Evolutionary conservation across 2,888 invertebrate species (phyloP).

Genomic region (Plebejus argus): DNA sequence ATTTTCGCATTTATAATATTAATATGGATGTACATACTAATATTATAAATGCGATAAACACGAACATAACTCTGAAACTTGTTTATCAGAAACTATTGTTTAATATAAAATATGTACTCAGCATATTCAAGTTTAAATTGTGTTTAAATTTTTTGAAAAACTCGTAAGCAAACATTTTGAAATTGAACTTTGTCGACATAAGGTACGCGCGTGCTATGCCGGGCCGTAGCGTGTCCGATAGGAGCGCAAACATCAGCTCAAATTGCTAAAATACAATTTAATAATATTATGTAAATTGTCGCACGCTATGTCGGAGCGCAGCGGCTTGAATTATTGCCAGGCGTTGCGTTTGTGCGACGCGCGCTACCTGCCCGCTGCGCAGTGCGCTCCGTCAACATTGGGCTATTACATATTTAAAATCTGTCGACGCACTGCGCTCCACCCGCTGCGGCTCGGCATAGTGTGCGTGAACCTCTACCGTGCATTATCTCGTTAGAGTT

Average conservation of each 20-base stretch:
- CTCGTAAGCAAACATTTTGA: slow-evolving; percentile 18
- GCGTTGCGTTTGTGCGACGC: too few species aligned
- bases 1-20: too few species aligned
- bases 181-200: background rate
- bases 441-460: background rate
- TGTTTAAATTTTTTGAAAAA: background rate
- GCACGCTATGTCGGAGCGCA: too few species aligned
- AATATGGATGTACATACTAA: background rate
- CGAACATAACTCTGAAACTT: background rate
- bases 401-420: background rate
- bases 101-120: background rate
- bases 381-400: background rate
- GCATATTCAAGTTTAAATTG: slow-evolving; percentile 19
- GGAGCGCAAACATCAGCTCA: too few species aligned
- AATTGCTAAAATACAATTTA: too few species aligned
- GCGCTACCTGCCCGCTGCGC: background rate
- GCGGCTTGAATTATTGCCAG: background rate
- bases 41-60: too few species aligned
- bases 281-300: background rate
- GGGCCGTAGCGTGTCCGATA: too few species aligned
- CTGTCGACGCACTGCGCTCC: background rate
- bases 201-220: too few species aligned
- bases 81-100: background rate
- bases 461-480: background rate
- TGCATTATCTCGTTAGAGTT: slow-evolving; percentile 30